Conservation (phyloP, 2,113 vertebrate species). For the Austrofundulus limnaeus region DNA sequence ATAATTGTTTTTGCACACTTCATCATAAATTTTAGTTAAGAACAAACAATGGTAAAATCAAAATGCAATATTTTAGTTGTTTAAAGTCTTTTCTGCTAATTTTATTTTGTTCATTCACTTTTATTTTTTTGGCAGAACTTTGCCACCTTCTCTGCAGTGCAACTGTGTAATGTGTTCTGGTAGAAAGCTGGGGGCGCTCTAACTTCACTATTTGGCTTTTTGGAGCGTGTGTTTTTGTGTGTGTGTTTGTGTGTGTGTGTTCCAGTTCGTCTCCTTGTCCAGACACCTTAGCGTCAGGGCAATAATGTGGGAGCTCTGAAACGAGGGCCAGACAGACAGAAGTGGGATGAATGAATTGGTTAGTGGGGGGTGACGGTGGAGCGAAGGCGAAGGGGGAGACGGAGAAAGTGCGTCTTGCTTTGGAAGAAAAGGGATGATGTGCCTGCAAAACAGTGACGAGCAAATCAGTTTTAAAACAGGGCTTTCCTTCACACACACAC, state of each 20-base stretch:
- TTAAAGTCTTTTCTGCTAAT: neutral
- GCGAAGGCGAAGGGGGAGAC: conserved; percentile 8
- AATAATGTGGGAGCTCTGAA: conserved; percentile 65
- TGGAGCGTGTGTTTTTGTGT: conserved; percentile 19
- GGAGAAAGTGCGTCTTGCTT: conserved; percentile 41
- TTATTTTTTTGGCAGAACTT: conserved; percentile 1
- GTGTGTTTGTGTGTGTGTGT: conserved; percentile 37
- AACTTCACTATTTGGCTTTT: conserved; percentile 54
- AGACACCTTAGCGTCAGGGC: conserved; percentile 74
- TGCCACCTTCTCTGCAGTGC: conserved; percentile 7
- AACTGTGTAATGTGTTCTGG: conserved; percentile 32
- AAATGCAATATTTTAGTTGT: neutral
- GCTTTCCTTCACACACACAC: conserved; percentile 25
- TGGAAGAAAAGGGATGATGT: conserved; percentile 57
- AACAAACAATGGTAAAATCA: neutral
- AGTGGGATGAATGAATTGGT: conserved; percentile 69
- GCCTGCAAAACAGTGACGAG: conserved; percentile 69
- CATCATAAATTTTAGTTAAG: neutral
- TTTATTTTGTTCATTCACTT: neutral
- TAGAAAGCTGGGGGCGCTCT: conserved; percentile 74
- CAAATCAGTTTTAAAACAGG: conserved; percentile 64
- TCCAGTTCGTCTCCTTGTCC: conserved; percentile 69
- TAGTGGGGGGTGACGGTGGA: conserved; percentile 44
- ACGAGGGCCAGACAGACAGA: conserved; percentile 68
- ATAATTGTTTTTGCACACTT: neutral